Conservation (phyloP, 2,797 vertebrate genomes). For the Thripadectes ignobilis region DNA sequence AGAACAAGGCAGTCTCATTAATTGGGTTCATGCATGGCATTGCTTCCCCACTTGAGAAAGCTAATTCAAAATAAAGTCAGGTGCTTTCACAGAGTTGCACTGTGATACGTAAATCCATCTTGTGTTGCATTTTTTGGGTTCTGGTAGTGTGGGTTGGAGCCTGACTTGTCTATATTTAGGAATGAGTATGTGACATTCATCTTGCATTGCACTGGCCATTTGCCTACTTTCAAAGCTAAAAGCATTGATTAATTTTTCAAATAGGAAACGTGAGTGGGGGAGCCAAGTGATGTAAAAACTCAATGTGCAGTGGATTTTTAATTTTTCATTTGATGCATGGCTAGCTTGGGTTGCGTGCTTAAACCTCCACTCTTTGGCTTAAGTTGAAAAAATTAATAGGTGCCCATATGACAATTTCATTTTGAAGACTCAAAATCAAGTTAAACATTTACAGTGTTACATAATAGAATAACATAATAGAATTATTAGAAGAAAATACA, state of each 20-base stretch:
- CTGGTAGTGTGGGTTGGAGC: not conserved
- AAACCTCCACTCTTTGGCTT: not conserved
- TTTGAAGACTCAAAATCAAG: not conserved
- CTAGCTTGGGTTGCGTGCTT: not conserved
- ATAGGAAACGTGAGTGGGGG: not conserved
- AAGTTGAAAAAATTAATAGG: not conserved
- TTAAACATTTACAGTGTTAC: not conserved
- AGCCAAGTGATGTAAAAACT: not conserved
- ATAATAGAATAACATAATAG: not conserved
- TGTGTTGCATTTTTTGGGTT: not conserved
- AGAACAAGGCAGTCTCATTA: not conserved
- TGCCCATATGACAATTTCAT: not conserved
- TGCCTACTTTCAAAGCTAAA: not conserved
- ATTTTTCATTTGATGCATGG: not conserved
- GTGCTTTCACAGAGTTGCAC: not conserved
- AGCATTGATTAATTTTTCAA: constrained; percentile 2
- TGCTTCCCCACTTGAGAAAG: not conserved
- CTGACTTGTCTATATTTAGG: not conserved
- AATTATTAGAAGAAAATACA: not conserved
- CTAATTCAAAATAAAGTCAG: not conserved
- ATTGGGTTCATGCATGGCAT: not conserved
- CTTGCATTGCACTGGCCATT: not conserved
- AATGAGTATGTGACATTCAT: not conserved
- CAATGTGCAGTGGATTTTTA: not conserved
- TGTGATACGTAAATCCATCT: not conserved